Base-by-base conservation (phyloP, 2,797 vertebrate genomes). In the Gymnopithys bicolor region DNA sequence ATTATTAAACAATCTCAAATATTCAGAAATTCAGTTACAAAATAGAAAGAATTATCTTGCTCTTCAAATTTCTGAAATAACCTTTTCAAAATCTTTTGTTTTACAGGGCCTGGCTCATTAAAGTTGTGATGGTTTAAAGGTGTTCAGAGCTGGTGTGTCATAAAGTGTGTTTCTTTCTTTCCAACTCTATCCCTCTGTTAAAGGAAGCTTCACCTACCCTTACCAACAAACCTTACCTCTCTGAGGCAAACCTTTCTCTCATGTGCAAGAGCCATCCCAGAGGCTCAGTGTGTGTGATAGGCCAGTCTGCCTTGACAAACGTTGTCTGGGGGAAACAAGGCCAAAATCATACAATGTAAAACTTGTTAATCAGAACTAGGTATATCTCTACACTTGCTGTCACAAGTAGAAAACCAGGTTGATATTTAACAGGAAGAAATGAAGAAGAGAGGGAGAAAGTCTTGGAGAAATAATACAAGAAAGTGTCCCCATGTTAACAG, bases 181-280 rank as follows among this genome's bases (percentile, higher is more conserved):
- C 39, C 48, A 58, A 2, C 7, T 35, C 19, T n/a, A 64, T 45
- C 35, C 21, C n/a, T 52, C 35, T 52, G 46, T 58, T 82, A 76
- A 93, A 88, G 56, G 66, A 58, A 86, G 63, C 35, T 66, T 66
- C 30, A 4, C 33, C 24, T 35, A 68, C 49, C 63, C 53, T 76
- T n/a, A 37, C 51, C 58, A 52, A 53, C 63, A 64, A 71, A 33
- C 33, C 13, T 18, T 8, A 17, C 28, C 4, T 41, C 32, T 56
- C 53, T 27, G 19, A 75, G 41, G 24, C 6, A 41, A 13, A 46
- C 28, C 33, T 60, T 59, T 48, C 39, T 48, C 39, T 59, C 14
- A 28, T 0, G 2, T 70, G 32, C 51, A 35, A 58, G 51, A 52
- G 33, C 43, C 45, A 45, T 0, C 0, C 43, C 37, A n/a, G 5